Percentiles rank a stretch among this genome's conserved stretches.
Conservation (phyloP, 2,113 vertebrate genomes). For the Cairina moschata region DNA sequence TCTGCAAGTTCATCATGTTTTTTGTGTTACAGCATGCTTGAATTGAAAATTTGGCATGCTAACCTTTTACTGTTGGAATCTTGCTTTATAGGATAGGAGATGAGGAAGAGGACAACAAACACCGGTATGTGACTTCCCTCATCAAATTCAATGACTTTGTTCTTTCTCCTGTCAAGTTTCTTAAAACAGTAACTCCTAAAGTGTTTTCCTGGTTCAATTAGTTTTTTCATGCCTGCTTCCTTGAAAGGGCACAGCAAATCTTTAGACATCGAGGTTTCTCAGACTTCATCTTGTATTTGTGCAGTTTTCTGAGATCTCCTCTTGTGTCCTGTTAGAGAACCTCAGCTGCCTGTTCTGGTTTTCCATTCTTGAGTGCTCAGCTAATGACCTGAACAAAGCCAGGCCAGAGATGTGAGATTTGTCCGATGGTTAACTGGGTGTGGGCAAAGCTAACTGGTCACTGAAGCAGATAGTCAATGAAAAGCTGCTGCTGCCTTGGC, state of each 20-base stretch:
- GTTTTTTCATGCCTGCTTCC: background rate
- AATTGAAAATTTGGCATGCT: slow-evolving; percentile 24
- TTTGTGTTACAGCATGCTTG: slow-evolving; percentile 49
- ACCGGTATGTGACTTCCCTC: slow-evolving; percentile 52
- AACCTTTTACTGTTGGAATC: slow-evolving; percentile 65
- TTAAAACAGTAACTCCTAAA: background rate
- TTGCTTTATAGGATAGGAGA: slow-evolving; percentile 74
- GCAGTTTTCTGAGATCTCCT: background rate
- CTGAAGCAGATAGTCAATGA: background rate
- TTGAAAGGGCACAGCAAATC: background rate
- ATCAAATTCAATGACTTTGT: background rate
- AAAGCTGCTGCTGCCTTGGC: background rate
- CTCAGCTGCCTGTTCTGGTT: background rate
- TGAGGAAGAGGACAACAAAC: slow-evolving; percentile 72
- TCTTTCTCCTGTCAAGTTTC: background rate
- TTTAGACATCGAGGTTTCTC: background rate
- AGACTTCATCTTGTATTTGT: background rate
- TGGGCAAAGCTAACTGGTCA: background rate
- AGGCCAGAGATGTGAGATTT: background rate
- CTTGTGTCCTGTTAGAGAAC: background rate
- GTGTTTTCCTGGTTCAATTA: background rate
- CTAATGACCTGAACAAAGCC: background rate
- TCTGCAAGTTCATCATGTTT: background rate
- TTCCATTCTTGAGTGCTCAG: background rate
- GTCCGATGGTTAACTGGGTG: background rate